Conservation (phyloP, 2,113 vertebrate species). For the Callionymus lyra region DNA sequence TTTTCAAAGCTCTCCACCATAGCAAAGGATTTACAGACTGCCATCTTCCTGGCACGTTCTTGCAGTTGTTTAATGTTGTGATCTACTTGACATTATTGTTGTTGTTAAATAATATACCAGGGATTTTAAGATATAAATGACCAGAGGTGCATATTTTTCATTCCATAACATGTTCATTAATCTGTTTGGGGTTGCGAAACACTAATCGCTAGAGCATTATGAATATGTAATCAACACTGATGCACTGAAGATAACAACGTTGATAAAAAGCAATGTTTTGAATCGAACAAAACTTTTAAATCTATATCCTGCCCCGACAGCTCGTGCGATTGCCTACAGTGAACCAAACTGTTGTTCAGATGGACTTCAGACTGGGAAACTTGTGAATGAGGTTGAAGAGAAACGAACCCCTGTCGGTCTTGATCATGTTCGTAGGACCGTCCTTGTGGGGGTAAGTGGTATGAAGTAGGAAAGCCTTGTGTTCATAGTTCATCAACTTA, state of each 20-base stretch:
- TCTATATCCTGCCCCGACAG: conserved; percentile 48
- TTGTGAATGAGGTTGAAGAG: conserved; percentile 64
- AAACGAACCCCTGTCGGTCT: conserved; percentile 58
- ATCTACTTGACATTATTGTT: neutral
- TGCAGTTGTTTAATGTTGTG: conserved; percentile 27
- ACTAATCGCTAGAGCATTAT: too few relatives aligned
- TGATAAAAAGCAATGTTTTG: too few relatives aligned
- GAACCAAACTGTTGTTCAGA: conserved; percentile 74
- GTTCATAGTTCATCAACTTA: neutral
- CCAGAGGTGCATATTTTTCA: too few relatives aligned
- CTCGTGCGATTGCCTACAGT: conserved; percentile 78
- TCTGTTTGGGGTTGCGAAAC: too few relatives aligned
- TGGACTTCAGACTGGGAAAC: conserved; percentile 58
- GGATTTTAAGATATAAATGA: too few relatives aligned
- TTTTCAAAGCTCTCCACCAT: conserved; percentile 38
- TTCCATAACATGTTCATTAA: too few relatives aligned
- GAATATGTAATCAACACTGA: too few relatives aligned
- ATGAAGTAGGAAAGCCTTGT: neutral
- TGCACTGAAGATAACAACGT: too few relatives aligned
- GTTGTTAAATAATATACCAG: too few relatives aligned
- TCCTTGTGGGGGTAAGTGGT: conserved; percentile 75
- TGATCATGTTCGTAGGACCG: conserved; percentile 75
- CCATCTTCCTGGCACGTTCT: conserved; percentile 36
- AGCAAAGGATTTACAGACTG: conserved; percentile 33
- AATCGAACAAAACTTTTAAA: neutral